Evolutionary conservation across 1,140 invertebrate species (phyloP).

Genomic region (Pectinophora gossypiella): DNA sequence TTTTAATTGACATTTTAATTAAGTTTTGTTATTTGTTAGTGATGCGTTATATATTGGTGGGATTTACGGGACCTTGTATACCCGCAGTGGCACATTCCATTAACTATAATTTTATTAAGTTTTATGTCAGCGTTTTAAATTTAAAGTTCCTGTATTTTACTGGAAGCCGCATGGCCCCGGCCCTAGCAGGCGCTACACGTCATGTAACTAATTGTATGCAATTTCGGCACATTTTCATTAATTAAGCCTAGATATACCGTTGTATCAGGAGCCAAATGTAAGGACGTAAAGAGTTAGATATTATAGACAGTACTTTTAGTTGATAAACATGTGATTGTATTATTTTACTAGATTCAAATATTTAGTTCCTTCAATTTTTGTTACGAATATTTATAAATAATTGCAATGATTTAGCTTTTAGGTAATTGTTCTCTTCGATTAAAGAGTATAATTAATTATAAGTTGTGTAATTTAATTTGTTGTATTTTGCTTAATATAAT

Average conservation of each 20-base stretch:
- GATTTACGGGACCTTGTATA: no score
- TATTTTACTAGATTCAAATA: conserved; percentile 66
- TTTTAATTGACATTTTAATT: conserved; percentile 71
- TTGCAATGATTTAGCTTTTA: conserved; percentile 65
- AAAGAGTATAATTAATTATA: conserved; percentile 69
- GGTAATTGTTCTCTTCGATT: conserved; percentile 68
- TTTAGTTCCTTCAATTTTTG: conserved; percentile 74
- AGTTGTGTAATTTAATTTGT: conserved; percentile 73
- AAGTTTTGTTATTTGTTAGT: conserved; percentile 74
- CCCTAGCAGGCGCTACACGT: not conserved
- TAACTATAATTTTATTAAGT: not conserved
- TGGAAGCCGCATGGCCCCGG: not conserved
- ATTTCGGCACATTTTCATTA: conserved; percentile 11
- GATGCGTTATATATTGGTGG: conserved; percentile 1
- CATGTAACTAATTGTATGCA: not conserved
- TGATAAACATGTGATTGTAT: conserved; percentile 64
- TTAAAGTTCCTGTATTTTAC: conserved; percentile 13
- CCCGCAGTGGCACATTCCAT: not conserved
- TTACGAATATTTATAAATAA: conserved; percentile 71
- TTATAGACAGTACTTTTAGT: conserved; percentile 56
- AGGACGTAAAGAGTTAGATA: conserved; percentile 57
- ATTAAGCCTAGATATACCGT: conserved; percentile 12
- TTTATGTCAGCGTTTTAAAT: not conserved
- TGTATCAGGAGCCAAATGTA: conserved; percentile 64
- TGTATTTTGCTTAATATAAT: conserved; percentile 72